Base-by-base conservation (phyloP, 2,888 invertebrate species). In the Dermolepida albohirtum region DNA sequence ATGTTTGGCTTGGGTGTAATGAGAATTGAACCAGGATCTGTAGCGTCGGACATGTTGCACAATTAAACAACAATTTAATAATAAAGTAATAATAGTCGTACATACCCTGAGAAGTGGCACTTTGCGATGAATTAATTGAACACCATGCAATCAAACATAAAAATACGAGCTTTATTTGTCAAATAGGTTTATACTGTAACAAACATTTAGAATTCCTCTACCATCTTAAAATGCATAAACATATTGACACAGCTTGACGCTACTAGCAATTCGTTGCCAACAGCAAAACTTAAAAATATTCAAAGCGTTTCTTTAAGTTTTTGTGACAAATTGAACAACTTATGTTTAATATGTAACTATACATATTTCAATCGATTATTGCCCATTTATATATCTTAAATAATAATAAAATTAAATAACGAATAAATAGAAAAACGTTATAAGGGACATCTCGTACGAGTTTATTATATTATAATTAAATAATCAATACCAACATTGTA, bases 41-140 rank as follows among this genome's bases (percentile, higher is more conserved):
- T 62, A 29, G 47, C n/a, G 59, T 62, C 59, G 47, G 59, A 62
- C 59, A 62, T 62, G 59, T 62, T 62, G 59, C 47, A 47, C 27
- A 47, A 57, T 44, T 29, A 29, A 57, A 14, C 17, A 49, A 39
- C 40, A 62, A 39, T n/a, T 34, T 29, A 47, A 49, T 16, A 10
- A 62, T 47, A 49, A 47, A 29, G 10, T 34, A 47, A 16, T 43
- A 43, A 29, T 47, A 57, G 57, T 27, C 27, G 57, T 57, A 62
- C 59, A 62, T 62, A 62, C 59, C 59, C 34, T n/a, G 16, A 14
- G 34, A 49, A 16, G 47, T 49, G 14, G 14, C 47, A 39, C 47
- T 17, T 22, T 49, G 34, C 39, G 47, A 44, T 2, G 16, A 62
- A 34, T 5, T 49, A 47, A 47, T 47, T 29, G 34, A 34, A 62